These are phyloP conservation scores for Dryobates pubescens DNA, from an alignment of 2,797 vertebrate genomes.

Conservation along the genomic window DNA sequence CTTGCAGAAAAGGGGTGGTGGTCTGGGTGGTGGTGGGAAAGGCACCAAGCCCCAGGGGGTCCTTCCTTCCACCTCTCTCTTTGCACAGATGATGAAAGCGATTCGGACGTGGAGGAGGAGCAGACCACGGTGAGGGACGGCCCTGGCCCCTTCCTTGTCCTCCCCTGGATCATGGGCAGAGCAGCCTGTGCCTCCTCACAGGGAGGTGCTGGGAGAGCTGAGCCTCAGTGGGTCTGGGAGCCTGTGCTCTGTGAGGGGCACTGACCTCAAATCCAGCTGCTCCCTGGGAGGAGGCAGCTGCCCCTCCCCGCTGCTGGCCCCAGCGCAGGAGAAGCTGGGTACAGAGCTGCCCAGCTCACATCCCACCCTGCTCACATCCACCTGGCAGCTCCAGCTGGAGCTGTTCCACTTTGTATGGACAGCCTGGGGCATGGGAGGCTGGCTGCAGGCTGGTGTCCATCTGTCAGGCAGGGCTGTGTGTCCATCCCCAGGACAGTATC, in stretches of 20 bases:
- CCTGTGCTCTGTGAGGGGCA: fast-evolving
- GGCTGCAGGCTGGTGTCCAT: neutral
- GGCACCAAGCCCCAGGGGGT: neutral
- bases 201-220: neutral
- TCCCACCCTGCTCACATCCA: neutral
- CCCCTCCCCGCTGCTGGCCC: neutral
- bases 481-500: neutral
- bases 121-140: slow-evolving; percentile 90
- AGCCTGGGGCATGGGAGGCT: neutral
- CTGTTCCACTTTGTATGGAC: slow-evolving; percentile 59
- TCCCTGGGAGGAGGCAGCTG: neutral
- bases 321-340: neutral
- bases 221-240: neutral
- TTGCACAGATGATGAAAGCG: slow-evolving; percentile 93
- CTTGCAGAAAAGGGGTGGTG: neutral
- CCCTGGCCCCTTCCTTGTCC: fast-evolving
- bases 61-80: neutral
- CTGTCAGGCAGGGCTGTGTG: neutral
- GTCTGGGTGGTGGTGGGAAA: neutral
- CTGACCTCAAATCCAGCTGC: fast-evolving
- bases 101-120: slow-evolving; percentile 96
- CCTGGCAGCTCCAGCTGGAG: neutral
- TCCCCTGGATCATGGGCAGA: neutral
- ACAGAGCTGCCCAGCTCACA: neutral
- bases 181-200: fast-evolving